Conservation (phyloP, 2,797 vertebrate species). For the Labroides dimidiatus region DNA sequence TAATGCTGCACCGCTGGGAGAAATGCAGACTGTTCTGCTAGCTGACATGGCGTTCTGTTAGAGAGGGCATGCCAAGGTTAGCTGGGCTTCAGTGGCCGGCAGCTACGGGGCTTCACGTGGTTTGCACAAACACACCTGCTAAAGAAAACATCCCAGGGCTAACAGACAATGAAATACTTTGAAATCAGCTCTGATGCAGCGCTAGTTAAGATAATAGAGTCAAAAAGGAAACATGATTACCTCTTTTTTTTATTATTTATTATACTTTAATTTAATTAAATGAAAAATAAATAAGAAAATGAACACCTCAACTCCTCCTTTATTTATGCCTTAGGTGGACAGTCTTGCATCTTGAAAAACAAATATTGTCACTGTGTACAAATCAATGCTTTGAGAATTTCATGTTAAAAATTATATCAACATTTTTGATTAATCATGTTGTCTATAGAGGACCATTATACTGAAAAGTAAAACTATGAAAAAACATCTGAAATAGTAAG, state of each 20-base stretch:
- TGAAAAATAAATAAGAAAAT: no score
- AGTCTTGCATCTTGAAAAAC: no score
- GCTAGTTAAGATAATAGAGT: conserved; percentile 1
- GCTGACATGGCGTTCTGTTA: conserved; percentile 56
- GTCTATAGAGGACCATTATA: no score
- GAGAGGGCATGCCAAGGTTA: conserved; percentile 56
- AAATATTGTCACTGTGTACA: no score
- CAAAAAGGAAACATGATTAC: no score
- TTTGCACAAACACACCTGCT: conserved; percentile 19
- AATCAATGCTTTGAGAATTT: no score
- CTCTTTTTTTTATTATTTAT: neutral
- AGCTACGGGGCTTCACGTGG: conserved; percentile 34
- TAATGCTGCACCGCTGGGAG: conserved; percentile 22
- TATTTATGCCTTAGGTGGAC: no score
- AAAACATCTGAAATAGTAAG: no score
- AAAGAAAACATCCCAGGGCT: neutral
- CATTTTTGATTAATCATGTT: no score
- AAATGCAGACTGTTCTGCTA: conserved; percentile 31
- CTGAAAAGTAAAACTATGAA: no score
- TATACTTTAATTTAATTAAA: neutral
- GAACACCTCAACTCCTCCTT: no score
- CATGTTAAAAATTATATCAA: no score
- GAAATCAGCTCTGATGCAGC: conserved; percentile 6
- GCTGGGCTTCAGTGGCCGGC: conserved; percentile 39
- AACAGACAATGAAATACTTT: neutral